Base-by-base conservation (phyloP, 1,140 invertebrate genomes). In the Brachionus rotundiformis region DNA sequence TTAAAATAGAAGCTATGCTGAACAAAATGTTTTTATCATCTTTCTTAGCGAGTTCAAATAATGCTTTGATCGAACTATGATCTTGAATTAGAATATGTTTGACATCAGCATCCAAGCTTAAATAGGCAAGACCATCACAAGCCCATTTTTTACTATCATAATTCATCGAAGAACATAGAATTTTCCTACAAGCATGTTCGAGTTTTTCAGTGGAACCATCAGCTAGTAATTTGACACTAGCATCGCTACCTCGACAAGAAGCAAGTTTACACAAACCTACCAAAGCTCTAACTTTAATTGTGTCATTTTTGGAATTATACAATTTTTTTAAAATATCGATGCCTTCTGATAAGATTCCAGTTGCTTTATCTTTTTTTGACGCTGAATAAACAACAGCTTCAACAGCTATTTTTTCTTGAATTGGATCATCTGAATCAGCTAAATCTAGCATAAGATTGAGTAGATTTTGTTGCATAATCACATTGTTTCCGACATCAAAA, bases 71-170 rank as follows among this genome's bases (percentile, higher is more conserved):
- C 1, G 95, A 93, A 54, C 91, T 85, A 83, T 90, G 90, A 85
- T 99, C 95, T 85, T 94, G 92, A 23, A 96, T 92, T 10, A 99
- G 87, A 86, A 95, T 95, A 87, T 99, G 96, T 86, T 99, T 99
- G 0, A 99, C 94, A 88, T 99, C 96, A 10, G 95, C 98, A 90
- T 99, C 96, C 41, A 99, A 90, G 3, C 96, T 97, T 2, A 99
- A 89, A 86, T 98, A 99, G 0, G 96, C 96, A 0, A 99, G 89
- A 11, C 96, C 97, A 89, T 99, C 98, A 27, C 95, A 94, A 0
- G 96, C 95, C 95, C 96, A 98, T 85, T 94, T 93, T 68, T 94
- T 90, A 86, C 97, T 92, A 84, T 96, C 94, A 82, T 92, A 91
- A 85, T 97, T 93, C 86, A 96, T 95, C 3, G 91, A 89, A 0